These are phyloP conservation scores for Eustalomyia histrio DNA, from an alignment of 2,888 invertebrate genomes.

Conservation along the genomic window DNA sequence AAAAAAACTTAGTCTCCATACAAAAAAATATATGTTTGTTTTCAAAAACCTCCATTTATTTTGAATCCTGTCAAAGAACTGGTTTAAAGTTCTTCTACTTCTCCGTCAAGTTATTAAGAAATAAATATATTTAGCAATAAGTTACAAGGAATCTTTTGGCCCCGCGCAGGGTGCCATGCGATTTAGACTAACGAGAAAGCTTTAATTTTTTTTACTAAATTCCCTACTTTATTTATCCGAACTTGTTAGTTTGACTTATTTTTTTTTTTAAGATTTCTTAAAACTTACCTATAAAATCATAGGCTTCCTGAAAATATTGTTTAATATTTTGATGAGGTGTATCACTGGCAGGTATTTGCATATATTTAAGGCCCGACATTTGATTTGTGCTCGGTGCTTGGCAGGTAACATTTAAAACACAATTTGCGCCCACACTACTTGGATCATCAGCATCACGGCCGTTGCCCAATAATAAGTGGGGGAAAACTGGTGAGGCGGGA, in stretches of 20 bases:
- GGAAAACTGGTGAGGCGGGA: slow-evolving; percentile 88
- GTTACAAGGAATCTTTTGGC: too few relatives aligned
- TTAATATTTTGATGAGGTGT: slow-evolving; percentile 91
- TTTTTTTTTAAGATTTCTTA: background rate
- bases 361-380: slow-evolving; percentile 86
- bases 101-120: too few relatives aligned
- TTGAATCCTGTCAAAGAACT: too few relatives aligned
- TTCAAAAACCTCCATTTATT: too few relatives aligned
- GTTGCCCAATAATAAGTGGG: slow-evolving; percentile 90
- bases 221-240: background rate
- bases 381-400: slow-evolving; percentile 84
- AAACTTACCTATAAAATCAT: slow-evolving; percentile 90
- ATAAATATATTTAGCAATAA: too few relatives aligned
- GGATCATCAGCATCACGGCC: slow-evolving; percentile 89
- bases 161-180: too few relatives aligned
- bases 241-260: background rate
- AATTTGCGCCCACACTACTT: slow-evolving; percentile 86
- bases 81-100: too few relatives aligned
- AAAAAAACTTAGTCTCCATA: too few relatives aligned
- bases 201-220: too few relatives aligned
- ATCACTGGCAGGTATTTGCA: slow-evolving; percentile 90
- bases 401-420: slow-evolving; percentile 90
- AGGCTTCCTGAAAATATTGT: slow-evolving; percentile 93
- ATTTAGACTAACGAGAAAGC: too few relatives aligned
- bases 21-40: too few relatives aligned